Evolutionary conservation across 2,113 vertebrate species (phyloP).

Genomic region (Gyps fulvus): DNA sequence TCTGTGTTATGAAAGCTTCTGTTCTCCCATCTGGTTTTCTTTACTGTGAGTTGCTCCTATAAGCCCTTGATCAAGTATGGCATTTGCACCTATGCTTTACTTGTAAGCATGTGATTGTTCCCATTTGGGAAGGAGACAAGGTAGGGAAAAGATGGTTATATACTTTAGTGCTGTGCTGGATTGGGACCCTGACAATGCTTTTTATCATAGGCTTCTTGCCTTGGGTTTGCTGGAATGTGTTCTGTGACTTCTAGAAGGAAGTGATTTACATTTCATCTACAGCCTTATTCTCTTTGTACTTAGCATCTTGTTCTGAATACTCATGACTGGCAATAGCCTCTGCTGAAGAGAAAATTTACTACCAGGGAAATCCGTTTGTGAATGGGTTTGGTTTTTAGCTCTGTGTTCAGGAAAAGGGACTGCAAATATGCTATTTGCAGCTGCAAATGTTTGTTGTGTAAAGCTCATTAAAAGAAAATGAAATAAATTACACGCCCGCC

Average conservation of each 20-base stretch:
- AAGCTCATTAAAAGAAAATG: background rate
- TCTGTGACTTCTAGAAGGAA: background rate
- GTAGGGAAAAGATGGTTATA: background rate
- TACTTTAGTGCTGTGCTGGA: background rate
- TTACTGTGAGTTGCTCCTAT: background rate
- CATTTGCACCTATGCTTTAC: background rate
- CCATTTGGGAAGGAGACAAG: background rate
- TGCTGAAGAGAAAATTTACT: background rate
- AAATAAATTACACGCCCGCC: background rate
- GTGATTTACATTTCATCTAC: background rate
- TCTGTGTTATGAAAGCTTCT: background rate
- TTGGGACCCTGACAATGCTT: background rate
- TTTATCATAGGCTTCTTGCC: background rate
- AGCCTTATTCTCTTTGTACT: background rate
- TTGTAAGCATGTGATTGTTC: background rate
- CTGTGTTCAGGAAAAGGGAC: background rate
- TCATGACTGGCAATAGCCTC: background rate
- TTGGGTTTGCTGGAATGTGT: background rate
- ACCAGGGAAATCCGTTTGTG: background rate
- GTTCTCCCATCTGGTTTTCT: background rate
- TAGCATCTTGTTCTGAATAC: background rate
- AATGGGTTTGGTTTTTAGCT: background rate
- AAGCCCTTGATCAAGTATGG: background rate
- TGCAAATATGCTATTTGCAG: background rate
- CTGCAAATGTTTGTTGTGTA: background rate